A percentile compares a stretch with the other conserved stretches of the same genome.
phyloP scores from a whole-genome alignment of 2,888 invertebrate genomes.

The Ichneumoninae sp. region DNA sequence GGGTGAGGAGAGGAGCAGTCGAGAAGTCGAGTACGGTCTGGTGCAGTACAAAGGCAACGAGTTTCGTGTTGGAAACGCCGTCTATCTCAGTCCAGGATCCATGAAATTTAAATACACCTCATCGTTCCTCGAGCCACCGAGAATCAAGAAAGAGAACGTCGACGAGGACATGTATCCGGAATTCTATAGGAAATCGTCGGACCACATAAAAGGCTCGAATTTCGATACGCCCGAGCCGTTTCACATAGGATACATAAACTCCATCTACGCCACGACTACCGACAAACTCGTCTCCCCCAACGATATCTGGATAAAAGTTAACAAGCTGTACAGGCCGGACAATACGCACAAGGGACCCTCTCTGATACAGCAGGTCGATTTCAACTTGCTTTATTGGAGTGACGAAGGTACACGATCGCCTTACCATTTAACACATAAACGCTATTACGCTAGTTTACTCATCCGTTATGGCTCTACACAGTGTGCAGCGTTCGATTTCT shows the following conservation, averaged over 20 bases:
- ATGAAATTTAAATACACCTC: constrained; percentile 86
- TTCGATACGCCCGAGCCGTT: constrained; percentile 91
- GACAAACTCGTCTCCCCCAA: constrained; percentile 86
- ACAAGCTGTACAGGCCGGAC: constrained; percentile 91
- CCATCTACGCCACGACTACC: constrained; percentile 87
- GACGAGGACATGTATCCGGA: constrained; percentile 93
- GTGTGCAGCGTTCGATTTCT: constrained; percentile 86
- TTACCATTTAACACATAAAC: not conserved
- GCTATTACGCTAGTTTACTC: not conserved
- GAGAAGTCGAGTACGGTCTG: constrained; percentile 81
- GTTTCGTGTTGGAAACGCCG: constrained; percentile 88
- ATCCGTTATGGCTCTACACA: constrained; percentile 75
- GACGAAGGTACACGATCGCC: constrained; percentile 87
- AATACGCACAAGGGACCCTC: constrained; percentile 88
- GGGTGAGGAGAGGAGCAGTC: constrained; percentile 69
- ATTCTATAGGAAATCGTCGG: constrained; percentile 91
- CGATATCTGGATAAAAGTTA: constrained; percentile 88
- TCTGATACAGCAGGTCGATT: constrained; percentile 87
- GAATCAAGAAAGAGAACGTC: constrained; percentile 84
- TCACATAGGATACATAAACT: constrained; percentile 89
- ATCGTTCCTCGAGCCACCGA: constrained; percentile 61
- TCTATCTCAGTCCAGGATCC: constrained; percentile 89
- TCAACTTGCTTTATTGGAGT: constrained; percentile 92
- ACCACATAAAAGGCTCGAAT: constrained; percentile 90
- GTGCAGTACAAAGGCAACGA: constrained; percentile 87